Base-by-base conservation (phyloP, 92 coral and sea anemone species). In the Zoanthus sociatus region DNA sequence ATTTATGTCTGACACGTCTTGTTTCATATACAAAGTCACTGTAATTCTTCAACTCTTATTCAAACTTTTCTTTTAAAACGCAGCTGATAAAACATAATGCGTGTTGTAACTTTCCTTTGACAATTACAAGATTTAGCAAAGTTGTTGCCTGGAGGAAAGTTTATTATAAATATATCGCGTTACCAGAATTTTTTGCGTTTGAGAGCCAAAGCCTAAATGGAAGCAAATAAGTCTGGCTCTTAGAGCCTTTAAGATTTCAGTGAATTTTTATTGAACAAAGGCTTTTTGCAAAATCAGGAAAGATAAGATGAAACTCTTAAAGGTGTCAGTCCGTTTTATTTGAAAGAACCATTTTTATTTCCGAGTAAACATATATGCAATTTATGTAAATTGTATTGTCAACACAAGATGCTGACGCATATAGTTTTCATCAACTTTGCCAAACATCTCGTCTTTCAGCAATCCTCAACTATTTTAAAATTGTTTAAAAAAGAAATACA, bases 141-240 rank as follows among this genome's bases (percentile, higher is more conserved):
- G 45, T 50, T 33, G 46, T 47, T 63, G 85, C 85, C 85, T 45
- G 14, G 12, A 67, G 85, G 85, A 11, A 17, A 37, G 54, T 48
- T 26, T 81, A 55, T 81, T 66, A 81, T 81, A 66, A 50, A 81
- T 64, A 15, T 47, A 77, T 16, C 45, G 75, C 74, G 85, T 81
- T 81, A 73, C 66, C 85, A 55, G 66, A 37, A 69, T 67, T 46
- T 81, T 81, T 60, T 37, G 3, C 84, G 26, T 61, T 75, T 20
- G 26, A 64, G 42, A n/a, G 85, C 13, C 55, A 12, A 8, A 17
- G 42, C 2, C 42, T 2, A 37, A 37, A 37, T 37, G 72, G 47
- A 78, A 60, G 60, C 53, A 37, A 78, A 32, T 50, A 33, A 9
- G 1, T 15, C 10, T 78, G 72, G 54, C 71, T 42, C 33, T 33